Conservation (phyloP, 2,113 vertebrate species). For the Perca schrenkii region DNA sequence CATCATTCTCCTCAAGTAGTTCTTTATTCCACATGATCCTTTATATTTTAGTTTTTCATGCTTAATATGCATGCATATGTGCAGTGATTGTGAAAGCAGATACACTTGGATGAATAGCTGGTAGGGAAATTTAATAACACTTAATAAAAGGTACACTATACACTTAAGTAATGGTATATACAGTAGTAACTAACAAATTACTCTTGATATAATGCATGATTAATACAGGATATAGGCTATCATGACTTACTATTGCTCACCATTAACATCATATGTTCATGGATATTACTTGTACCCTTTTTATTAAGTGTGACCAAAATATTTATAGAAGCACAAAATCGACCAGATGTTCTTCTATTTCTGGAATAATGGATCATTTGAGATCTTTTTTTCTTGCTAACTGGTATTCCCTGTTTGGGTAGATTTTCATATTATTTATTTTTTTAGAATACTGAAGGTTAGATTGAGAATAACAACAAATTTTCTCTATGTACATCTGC, state of each 20-base stretch:
- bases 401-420: background rate
- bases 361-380: background rate
- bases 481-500: no score
- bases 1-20: background rate
- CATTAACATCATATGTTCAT: background rate
- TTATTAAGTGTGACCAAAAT: background rate
- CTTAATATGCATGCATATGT: background rate
- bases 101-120: background rate
- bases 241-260: background rate
- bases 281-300: background rate
- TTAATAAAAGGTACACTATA: background rate
- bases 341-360: conserved; percentile 4
- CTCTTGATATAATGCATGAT: background rate
- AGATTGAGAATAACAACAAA: no score
- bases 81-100: background rate
- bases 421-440: no score
- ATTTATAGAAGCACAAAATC: background rate
- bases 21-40: background rate
- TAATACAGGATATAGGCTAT: background rate
- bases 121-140: background rate
- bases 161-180: background rate
- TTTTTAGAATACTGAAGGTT: no score
- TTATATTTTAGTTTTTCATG: background rate
- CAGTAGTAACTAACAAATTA: background rate
- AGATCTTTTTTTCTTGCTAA: background rate